Evolutionary conservation across 2,113 vertebrate species (phyloP).

Genomic region (Platichthys stellatus): DNA sequence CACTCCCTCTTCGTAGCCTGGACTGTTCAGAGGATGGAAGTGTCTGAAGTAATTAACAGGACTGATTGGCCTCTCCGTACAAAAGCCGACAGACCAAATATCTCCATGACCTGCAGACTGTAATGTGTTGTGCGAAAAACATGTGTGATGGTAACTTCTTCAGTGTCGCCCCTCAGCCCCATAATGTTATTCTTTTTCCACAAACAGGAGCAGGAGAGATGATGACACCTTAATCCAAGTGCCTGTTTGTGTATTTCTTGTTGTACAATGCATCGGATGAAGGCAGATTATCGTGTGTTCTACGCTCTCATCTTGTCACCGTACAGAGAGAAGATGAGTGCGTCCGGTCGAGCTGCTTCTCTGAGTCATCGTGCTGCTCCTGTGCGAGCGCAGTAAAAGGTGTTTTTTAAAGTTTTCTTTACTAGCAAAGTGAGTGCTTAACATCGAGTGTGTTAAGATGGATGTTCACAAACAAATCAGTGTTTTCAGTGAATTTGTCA

Average conservation of each 20-base stretch:
- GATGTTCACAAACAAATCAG: background rate
- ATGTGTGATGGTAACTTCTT: conserved; percentile 2
- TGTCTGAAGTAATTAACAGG: background rate
- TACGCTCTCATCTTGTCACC: background rate
- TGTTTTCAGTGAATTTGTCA: background rate
- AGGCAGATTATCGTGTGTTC: conserved; percentile 7
- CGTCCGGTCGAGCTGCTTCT: conserved; percentile 15
- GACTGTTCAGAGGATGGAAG: conserved; percentile 14
- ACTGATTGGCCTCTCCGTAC: background rate
- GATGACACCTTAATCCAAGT: conserved; percentile 25
- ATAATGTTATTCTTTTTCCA: background rate
- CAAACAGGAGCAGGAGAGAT: conserved; percentile 7
- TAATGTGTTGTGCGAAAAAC: background rate
- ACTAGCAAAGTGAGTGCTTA: background rate
- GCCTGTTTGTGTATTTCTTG: conserved; percentile 24
- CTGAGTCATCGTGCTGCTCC: conserved; percentile 24
- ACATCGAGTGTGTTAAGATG: background rate
- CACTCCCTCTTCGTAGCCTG: conserved; percentile 16
- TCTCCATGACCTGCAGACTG: background rate
- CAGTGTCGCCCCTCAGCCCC: conserved; percentile 16
- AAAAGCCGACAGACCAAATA: background rate
- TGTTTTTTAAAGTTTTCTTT: background rate
- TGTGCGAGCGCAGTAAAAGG: conserved; percentile 1
- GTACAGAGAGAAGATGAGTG: conserved; percentile 1
- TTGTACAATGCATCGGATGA: conserved; percentile 10